Conservation (phyloP, 2,888 invertebrate genomes). For the Villa cingulata region DNA sequence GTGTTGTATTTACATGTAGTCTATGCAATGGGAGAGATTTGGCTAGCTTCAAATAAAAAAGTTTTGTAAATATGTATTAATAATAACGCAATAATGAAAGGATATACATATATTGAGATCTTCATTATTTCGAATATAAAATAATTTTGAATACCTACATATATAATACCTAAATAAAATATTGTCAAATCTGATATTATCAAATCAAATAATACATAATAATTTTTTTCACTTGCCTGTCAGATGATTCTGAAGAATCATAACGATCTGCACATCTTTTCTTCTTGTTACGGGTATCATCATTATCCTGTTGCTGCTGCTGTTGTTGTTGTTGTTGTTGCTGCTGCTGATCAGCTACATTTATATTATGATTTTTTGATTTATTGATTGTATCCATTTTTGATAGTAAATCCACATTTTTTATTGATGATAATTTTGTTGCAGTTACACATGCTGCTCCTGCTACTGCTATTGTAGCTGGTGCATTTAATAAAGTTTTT, state of each 20-base stretch:
- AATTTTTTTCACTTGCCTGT: constrained; percentile 61
- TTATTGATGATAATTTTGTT: neutral
- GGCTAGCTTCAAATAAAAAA: too few relatives aligned
- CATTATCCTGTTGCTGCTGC: constrained; percentile 25
- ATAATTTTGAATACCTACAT: too few relatives aligned
- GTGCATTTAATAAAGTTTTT: too few relatives aligned
- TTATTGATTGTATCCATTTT: constrained; percentile 3
- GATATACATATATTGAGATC: too few relatives aligned
- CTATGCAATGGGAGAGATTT: too few relatives aligned
- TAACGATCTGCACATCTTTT: constrained; percentile 82
- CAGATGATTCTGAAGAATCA: constrained; percentile 87
- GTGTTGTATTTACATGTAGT: too few relatives aligned
- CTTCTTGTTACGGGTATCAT: constrained; percentile 58
- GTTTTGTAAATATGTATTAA: too few relatives aligned
- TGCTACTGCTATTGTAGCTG: neutral
- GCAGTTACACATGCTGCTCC: neutral
- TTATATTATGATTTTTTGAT: neutral
- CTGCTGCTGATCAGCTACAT: constrained; percentile 3
- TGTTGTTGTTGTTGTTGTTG: constrained; percentile 7
- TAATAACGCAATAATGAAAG: too few relatives aligned
- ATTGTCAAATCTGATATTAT: too few relatives aligned
- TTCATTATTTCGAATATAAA: too few relatives aligned
- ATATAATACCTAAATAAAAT: too few relatives aligned
- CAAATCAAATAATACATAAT: too few relatives aligned
- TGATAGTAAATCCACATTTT: neutral